These are phyloP conservation scores for Tyrannus savana DNA, from an alignment of 2,113 vertebrate genomes.

Conservation along the genomic window DNA sequence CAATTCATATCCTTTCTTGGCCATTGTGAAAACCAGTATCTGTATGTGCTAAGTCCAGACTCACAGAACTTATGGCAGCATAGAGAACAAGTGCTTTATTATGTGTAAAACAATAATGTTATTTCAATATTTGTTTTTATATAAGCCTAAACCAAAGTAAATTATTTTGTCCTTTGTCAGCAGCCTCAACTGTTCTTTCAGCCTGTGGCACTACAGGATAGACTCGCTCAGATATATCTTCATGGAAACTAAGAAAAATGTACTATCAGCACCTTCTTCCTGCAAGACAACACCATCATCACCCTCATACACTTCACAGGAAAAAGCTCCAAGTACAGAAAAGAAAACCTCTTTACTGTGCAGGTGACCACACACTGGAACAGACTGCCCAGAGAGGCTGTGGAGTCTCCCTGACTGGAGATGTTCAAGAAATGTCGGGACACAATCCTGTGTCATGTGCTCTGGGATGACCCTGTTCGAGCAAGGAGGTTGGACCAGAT, in stretches of 20 bases:
- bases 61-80: background rate
- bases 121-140: conserved; percentile 1
- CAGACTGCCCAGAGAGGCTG: background rate
- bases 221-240: background rate
- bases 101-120: background rate
- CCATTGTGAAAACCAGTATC: background rate
- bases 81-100: background rate
- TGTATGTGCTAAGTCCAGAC: background rate
- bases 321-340: background rate
- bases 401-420: background rate
- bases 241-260: background rate
- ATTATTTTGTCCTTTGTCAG: background rate
- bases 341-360: background rate
- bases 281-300: background rate
- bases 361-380: background rate
- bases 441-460: background rate
- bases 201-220: background rate
- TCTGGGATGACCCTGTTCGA: background rate
- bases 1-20: background rate
- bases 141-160: background rate
- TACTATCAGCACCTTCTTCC: background rate
- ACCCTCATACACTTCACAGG: background rate
- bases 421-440: background rate
- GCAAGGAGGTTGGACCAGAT: background rate
- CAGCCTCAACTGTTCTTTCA: background rate